Conservation (phyloP, 2,888 invertebrate genomes). For the Serrognathus titanus region DNA sequence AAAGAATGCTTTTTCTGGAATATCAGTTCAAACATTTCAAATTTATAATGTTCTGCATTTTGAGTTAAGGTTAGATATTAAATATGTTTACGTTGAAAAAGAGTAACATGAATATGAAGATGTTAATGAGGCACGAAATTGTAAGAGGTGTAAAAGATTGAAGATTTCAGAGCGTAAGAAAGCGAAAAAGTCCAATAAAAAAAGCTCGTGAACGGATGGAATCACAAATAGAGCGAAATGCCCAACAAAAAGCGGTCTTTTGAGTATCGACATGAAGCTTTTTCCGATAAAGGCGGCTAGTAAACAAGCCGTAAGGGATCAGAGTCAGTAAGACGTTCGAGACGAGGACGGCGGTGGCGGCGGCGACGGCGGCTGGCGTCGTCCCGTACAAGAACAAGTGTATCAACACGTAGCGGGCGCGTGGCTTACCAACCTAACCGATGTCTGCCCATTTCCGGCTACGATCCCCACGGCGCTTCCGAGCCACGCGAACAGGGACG, state of each 20-base stretch:
- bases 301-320: slow-evolving; percentile 43
- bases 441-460: slow-evolving; percentile 45
- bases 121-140: too few relatives aligned
- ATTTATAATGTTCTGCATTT: too few relatives aligned
- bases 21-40: too few relatives aligned
- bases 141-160: too few relatives aligned
- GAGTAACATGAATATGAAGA: too few relatives aligned
- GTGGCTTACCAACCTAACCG: slow-evolving; percentile 43
- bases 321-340: slow-evolving; percentile 11
- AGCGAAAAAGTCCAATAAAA: background rate
- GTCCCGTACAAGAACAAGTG: slow-evolving; percentile 33
- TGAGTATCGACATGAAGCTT: slow-evolving; percentile 28
- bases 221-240: slow-evolving; percentile 1
- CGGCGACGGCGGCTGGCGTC: slow-evolving; percentile 11
- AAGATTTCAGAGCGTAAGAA: too few relatives aligned
- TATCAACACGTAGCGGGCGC: slow-evolving; percentile 43
- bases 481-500: slow-evolving; percentile 40
- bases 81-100: too few relatives aligned
- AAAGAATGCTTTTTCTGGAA: too few relatives aligned
- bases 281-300: slow-evolving; percentile 32
- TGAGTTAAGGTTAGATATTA: too few relatives aligned
- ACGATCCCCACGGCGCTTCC: slow-evolving; percentile 40
- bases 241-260: slow-evolving; percentile 9
- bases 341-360: slow-evolving; percentile 4
- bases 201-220: background rate